Base-by-base conservation (phyloP, 2,888 invertebrate genomes). In the Eurytoma adleriae region DNA sequence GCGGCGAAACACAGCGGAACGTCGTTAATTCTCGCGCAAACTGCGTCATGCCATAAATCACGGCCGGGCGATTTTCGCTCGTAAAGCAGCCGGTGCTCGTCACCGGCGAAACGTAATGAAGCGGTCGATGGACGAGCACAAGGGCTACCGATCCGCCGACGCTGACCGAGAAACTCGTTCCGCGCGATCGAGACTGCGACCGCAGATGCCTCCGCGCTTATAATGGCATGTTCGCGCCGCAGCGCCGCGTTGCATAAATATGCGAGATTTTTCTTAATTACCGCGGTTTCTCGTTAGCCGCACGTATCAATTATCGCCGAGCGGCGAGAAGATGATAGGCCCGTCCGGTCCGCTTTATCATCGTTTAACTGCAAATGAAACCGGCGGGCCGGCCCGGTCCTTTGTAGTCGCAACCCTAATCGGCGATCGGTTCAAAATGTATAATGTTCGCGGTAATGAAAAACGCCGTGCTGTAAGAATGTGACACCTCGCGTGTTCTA, bases 281-380 rank as follows among this genome's bases (percentile, higher is more conserved):
- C 66, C 71, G 18, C 20, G 61, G 62, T 48, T 5, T 61, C 68
- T 84, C 84, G 83, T 85, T 86, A 86, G 84, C 83, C 24, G 24
- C 83, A 85, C 84, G 82, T 85, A 85, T 87, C 85, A 87, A 87
- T 87, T 87, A 87, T 86, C 84, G 83, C 40, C 20, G 14, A 54
- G 76, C 80, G 84, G 84, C 80, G 84, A 84, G 84, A 85, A 86
- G 85, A 87, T 86, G 86, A 86, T 86, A 86, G 87, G 84, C 83
- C 83, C 80, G 30, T 82, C 81, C 83, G 83, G 78, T 57, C 57
- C 80, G 81, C 69, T 79, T 84, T 82, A 83, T 85, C 84, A 84
- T 83, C 84, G 80, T 83, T 83, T 83, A 24, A 84, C 81, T 84
- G 83, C 84, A 81, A 83, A 84, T 84, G 83, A 83, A 84, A 83